Evolutionary conservation across 1,140 invertebrate genomes (phyloP), one percentile per base, ranked within the genome.

Genomic region (Tyrophagus putrescentiae): DNA sequence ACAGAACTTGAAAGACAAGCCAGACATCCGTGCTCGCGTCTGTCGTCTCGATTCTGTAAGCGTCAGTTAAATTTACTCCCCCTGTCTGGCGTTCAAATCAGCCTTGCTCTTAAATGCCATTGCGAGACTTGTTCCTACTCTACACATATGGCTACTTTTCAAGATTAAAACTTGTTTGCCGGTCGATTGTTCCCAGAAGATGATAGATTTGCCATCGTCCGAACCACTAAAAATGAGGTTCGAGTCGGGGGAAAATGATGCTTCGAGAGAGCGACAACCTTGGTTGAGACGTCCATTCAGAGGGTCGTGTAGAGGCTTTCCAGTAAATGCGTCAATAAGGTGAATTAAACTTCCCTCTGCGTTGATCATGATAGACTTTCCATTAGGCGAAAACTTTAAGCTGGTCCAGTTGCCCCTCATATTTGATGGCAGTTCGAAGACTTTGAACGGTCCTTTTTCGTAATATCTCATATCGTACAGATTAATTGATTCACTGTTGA

Each of bases 361-460:
- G 39, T 90, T 94, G 33, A 98, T 89, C 23, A 98, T 75, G 68
- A 98, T 96, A 5, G 88, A 87, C 76, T 97, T 98, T 9, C 94
- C 94, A 79, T 98, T 92, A 21, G 90, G 79, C 60, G 90, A 95
- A 71, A 98, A 98, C 70, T 97, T 98, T 18, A 98, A 72, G 9
- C 89, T 90, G 18, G 92, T 97, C 93, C 93, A 98, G 63, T 80
- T 77, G 75, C 87, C 94, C 66, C 93, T 89, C 70, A 93, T 94
- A 68, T 96, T 90, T 72, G 93, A 89, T 56, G 85, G 83, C n/a
- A 96, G 71, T 73, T 91, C 90, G 70, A 97, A 97, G 9, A 88
- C 93, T 1, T 89, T 83, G 75, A 97, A 98, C 1, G 92, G 92
- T 0, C 92, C 94, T 76, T 97, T 98, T 70, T 98, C 94, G 76